Evolutionary conservation across 1,140 invertebrate species (phyloP).

Genomic region (Cydia strobilella): DNA sequence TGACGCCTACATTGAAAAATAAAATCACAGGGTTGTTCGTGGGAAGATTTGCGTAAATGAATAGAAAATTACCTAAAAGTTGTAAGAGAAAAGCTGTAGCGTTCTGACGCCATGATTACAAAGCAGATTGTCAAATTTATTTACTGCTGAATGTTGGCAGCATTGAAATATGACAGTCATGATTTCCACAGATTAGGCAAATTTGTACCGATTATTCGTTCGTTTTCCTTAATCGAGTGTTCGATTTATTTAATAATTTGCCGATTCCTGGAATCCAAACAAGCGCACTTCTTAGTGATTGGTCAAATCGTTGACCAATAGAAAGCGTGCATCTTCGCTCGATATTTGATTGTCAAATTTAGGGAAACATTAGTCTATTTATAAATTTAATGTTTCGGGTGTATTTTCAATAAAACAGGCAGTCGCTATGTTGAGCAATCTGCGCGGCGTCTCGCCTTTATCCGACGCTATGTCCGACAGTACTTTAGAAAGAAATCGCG

Average conservation of each 20-base stretch:
- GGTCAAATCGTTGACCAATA: constrained; percentile 54
- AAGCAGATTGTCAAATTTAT: constrained; percentile 69
- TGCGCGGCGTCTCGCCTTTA: constrained; percentile 60
- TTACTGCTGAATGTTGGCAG: constrained; percentile 49
- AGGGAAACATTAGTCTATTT: constrained; percentile 54
- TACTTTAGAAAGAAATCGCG: constrained; percentile 64
- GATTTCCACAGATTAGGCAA: constrained; percentile 14
- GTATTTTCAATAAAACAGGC: constrained; percentile 41
- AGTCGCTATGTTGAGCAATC: constrained; percentile 51
- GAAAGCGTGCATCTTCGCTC: constrained; percentile 49
- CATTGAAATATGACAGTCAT: constrained; percentile 33
- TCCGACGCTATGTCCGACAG: constrained; percentile 71
- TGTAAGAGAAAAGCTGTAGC: constrained; percentile 99
- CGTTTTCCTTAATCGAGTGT: constrained; percentile 5
- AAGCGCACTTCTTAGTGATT: constrained; percentile 37
- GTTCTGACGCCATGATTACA: constrained; percentile 94
- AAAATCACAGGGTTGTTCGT: not conserved
- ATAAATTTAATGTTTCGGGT: constrained; percentile 49
- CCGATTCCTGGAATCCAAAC: constrained; percentile 3
- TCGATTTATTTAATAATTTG: not conserved
- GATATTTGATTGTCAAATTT: constrained; percentile 64
- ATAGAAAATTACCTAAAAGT: constrained; percentile 93
- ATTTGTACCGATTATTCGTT: not conserved
- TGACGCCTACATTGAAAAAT: not conserved
- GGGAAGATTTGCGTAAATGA: constrained; percentile 44